phyloP scores from a whole-genome alignment of 2,113 vertebrate species.

The Thomomys bottae region DNA sequence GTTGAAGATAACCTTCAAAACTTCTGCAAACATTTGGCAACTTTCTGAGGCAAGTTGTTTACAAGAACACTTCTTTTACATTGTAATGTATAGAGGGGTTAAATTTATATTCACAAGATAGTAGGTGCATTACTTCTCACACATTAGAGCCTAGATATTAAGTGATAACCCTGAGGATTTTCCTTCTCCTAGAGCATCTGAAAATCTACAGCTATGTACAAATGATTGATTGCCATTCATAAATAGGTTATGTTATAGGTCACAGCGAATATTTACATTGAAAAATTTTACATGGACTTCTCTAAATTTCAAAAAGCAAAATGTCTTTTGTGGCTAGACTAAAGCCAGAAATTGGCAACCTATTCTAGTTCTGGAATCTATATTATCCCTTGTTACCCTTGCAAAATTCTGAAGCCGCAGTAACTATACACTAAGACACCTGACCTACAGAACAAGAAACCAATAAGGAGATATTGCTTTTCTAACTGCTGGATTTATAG shows the following conservation, averaged over 20 bases:
- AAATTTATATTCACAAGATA: too few relatives aligned
- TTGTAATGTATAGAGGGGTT: too few relatives aligned
- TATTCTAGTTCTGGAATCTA: too few relatives aligned
- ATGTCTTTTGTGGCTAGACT: background rate
- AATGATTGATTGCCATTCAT: background rate
- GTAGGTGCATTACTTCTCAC: too few relatives aligned
- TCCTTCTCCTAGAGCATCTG: background rate
- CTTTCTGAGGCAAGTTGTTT: constrained; percentile 10
- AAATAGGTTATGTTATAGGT: background rate
- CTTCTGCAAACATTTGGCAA: background rate
- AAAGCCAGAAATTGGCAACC: background rate
- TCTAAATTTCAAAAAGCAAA: background rate
- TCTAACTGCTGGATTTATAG: background rate
- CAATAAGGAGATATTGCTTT: background rate
- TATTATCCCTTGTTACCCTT: too few relatives aligned
- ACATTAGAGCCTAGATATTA: background rate
- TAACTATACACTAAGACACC: background rate
- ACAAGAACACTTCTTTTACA: background rate
- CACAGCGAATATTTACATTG: background rate
- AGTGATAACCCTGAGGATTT: background rate
- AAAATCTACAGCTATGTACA: background rate
- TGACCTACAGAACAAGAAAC: background rate
- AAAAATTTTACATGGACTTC: background rate
- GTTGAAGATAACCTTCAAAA: background rate
- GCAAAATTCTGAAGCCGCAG: background rate